Percentiles rank a stretch among this genome's conserved stretches.
These are phyloP conservation scores for Steinernema carpocapsae DNA, from an alignment of 2,888 invertebrate species.

Conservation along the genomic window DNA sequence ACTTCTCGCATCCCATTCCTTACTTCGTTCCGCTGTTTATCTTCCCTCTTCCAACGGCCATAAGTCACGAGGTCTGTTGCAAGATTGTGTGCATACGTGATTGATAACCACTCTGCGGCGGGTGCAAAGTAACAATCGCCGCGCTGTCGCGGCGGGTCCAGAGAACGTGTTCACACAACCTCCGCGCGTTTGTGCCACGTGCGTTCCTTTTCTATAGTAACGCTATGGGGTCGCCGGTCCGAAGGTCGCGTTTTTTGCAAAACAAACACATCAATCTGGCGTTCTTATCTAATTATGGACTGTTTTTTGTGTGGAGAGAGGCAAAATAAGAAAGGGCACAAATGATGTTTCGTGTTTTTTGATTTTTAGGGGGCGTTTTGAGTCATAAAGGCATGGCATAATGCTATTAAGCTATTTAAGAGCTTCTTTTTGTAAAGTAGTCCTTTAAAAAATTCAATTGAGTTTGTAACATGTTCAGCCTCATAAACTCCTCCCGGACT, in stretches of 20 bases:
- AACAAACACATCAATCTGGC: background rate
- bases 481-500: no score
- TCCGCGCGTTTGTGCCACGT: background rate
- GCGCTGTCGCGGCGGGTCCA: background rate
- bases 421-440: no score
- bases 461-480: no score
- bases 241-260: background rate
- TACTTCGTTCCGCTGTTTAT: no score
- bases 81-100: slow-evolving; percentile 5
- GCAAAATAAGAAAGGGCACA: no score
- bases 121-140: background rate
- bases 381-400: no score
- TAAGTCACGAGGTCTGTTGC: background rate
- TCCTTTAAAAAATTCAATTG: no score
- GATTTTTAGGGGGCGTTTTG: background rate
- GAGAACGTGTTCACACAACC: background rate
- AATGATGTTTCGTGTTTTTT: background rate
- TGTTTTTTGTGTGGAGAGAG: no score
- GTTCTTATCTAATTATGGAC: no score
- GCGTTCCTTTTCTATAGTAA: background rate
- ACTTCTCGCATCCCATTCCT: no score
- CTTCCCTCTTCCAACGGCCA: no score
- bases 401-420: no score
- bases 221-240: background rate
- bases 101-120: background rate